Conservation (phyloP, 1,140 invertebrate species). For the Orius laevigatus region DNA sequence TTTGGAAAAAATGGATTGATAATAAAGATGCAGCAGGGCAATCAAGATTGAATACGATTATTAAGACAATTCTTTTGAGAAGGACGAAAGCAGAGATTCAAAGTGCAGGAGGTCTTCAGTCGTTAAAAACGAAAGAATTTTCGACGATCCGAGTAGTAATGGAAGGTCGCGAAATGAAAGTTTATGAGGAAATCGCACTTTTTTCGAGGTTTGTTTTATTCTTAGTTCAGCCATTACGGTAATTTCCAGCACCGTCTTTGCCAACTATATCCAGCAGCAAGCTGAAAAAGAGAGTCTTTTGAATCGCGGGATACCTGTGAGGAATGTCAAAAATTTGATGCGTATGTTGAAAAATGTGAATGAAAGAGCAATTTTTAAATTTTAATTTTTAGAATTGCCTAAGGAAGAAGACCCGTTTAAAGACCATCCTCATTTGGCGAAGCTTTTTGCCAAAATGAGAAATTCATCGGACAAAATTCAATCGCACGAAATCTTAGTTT, state of each 20-base stretch:
- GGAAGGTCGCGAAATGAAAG: constrained; percentile 48
- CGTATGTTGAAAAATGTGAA: too few species aligned
- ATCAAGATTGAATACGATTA: constrained; percentile 55
- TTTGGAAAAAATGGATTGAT: constrained; percentile 52
- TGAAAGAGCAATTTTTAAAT: too few species aligned
- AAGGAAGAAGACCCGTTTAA: constrained; percentile 26
- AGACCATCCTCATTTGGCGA: constrained; percentile 22
- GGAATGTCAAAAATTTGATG: constrained; percentile 19
- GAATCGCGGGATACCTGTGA: constrained; percentile 16
- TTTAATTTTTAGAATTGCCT: background rate
- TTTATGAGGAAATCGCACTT: constrained; percentile 47
- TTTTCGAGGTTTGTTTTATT: constrained; percentile 19
- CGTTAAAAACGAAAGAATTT: constrained; percentile 45
- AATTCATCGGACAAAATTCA: constrained; percentile 39
- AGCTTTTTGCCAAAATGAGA: constrained; percentile 42
- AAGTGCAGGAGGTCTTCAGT: constrained; percentile 34
- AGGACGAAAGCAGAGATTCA: constrained; percentile 67
- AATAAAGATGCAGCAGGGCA: constrained; percentile 54
- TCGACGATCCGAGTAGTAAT: constrained; percentile 41
- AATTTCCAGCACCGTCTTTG: constrained; percentile 48
- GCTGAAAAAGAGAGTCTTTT: constrained; percentile 41
- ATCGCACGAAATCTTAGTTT: constrained; percentile 58
- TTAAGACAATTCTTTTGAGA: constrained; percentile 65
- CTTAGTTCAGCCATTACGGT: constrained; percentile 2
- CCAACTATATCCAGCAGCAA: constrained; percentile 54